These are phyloP conservation scores for Copidosoma aretas DNA, from an alignment of 2,888 invertebrate genomes.

Conservation along the genomic window DNA sequence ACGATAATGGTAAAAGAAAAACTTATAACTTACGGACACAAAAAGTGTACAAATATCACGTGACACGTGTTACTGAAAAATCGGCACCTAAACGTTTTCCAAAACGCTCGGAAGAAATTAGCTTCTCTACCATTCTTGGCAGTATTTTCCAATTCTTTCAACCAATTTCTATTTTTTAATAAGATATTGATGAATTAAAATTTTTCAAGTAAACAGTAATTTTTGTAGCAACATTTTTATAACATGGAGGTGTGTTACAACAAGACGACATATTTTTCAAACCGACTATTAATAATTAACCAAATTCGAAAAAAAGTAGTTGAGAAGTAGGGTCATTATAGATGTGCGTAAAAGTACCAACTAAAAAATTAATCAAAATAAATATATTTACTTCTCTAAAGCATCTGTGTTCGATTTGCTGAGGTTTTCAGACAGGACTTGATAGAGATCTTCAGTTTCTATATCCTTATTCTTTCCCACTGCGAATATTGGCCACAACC, in stretches of 20 bases:
- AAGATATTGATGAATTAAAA: background rate
- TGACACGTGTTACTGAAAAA: conserved; percentile 69
- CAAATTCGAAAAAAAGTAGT: too few species aligned
- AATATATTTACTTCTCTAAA: conserved; percentile 67
- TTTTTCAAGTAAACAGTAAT: too few species aligned
- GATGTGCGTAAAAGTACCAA: too few species aligned
- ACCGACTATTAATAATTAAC: too few species aligned
- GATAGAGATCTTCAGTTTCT: conserved; percentile 73
- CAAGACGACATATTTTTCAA: too few species aligned
- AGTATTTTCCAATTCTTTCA: conserved; percentile 65
- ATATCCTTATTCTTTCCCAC: conserved; percentile 71
- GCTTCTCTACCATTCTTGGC: conserved; percentile 65
- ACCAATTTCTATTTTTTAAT: conserved; percentile 66
- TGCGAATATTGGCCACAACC: conserved; percentile 71
- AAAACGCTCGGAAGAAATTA: conserved; percentile 68
- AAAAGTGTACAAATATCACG: conserved; percentile 66
- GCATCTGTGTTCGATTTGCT: conserved; percentile 72
- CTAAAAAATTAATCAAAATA: background rate
- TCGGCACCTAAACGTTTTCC: conserved; percentile 68
- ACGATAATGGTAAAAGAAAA: background rate
- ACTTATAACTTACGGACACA: conserved; percentile 64
- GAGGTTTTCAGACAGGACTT: conserved; percentile 68
- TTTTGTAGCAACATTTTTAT: too few species aligned
- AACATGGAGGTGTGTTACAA: too few species aligned
- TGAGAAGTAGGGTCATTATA: too few species aligned